A percentile compares a stretch with the other conserved stretches of the same genome.
These are phyloP conservation scores for Ibidorhyncha struthersii DNA, from an alignment of 2,113 vertebrate species.

Conservation along the genomic window DNA sequence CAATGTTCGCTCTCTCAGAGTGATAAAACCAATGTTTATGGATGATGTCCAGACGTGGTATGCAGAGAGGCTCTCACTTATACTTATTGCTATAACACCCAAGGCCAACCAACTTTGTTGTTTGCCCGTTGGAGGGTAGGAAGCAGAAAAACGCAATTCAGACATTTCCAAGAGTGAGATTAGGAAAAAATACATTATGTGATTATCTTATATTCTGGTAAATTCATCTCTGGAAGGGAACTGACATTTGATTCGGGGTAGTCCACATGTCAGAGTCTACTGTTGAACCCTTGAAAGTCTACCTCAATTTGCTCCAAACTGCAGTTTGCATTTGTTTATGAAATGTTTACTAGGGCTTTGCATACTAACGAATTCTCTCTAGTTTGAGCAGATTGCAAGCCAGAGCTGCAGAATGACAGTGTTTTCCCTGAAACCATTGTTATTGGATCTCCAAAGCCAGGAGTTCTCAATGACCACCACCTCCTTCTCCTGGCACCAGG, in stretches of 20 bases:
- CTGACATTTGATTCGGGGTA: neutral
- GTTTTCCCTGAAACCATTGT: neutral
- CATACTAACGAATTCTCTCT: neutral
- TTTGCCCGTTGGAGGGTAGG: too few relatives aligned
- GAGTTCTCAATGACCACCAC: neutral
- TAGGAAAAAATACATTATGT: neutral
- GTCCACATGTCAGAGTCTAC: neutral
- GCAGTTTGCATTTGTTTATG: neutral
- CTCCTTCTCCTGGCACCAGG: neutral
- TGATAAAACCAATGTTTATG: too few relatives aligned
- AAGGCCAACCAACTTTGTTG: too few relatives aligned
- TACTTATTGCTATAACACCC: too few relatives aligned
- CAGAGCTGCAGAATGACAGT: neutral
- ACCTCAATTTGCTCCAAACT: neutral
- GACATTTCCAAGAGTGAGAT: neutral
- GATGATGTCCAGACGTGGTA: too few relatives aligned
- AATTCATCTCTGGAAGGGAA: neutral
- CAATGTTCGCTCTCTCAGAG: too few relatives aligned
- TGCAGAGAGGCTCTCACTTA: too few relatives aligned
- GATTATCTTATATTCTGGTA: neutral
- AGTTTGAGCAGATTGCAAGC: neutral
- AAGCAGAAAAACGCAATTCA: too few relatives aligned
- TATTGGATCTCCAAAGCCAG: neutral
- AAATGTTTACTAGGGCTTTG: neutral
- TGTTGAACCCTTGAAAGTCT: neutral